phyloP scores from a whole-genome alignment of 2,797 vertebrate genomes.

The Columba guinea region DNA sequence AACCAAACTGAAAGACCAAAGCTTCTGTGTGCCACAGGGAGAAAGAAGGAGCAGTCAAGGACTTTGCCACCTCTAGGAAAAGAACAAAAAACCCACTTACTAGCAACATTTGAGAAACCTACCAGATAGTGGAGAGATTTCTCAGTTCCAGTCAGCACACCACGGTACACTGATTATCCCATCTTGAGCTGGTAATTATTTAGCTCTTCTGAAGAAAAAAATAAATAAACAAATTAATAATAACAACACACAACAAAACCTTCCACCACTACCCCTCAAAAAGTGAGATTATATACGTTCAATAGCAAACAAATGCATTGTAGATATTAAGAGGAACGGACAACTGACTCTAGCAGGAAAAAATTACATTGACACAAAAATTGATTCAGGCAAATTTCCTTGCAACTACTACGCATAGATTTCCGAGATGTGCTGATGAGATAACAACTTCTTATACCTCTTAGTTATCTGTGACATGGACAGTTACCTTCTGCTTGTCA shows the following conservation, averaged over 20 bases:
- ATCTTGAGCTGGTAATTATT: background rate
- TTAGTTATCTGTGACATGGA: background rate
- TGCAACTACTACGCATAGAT: background rate
- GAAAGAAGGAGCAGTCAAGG: background rate
- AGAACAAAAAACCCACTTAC: background rate
- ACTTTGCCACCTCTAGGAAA: background rate
- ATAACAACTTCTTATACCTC: background rate
- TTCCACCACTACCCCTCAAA: background rate
- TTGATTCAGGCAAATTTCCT: background rate
- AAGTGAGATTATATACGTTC: accelerated
- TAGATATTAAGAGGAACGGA: background rate
- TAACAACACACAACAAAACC: too few relatives aligned
- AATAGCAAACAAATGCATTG: background rate
- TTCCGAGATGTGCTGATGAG: background rate
- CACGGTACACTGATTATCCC: background rate
- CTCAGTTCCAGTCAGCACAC: background rate
- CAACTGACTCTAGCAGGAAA: background rate
- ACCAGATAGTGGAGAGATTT: background rate
- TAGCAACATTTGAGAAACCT: background rate
- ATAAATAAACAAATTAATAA: background rate
- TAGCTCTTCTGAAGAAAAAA: background rate
- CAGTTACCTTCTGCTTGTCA: background rate
- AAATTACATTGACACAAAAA: background rate
- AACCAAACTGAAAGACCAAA: background rate
- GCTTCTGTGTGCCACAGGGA: background rate